Base-by-base conservation (phyloP, 2,888 invertebrate genomes). In the Macrosoma leucophasiata region DNA sequence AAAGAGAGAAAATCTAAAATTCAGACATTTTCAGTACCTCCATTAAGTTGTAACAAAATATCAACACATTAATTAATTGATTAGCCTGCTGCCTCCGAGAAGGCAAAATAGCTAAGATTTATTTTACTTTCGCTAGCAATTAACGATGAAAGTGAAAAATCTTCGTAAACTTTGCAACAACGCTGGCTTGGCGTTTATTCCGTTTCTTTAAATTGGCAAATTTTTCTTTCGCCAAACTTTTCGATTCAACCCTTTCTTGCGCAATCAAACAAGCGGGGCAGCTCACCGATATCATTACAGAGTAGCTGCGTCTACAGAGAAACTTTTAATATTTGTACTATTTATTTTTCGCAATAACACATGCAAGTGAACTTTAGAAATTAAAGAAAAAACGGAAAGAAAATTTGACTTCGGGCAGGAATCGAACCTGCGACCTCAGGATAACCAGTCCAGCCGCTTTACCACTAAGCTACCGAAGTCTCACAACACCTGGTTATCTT, bases 111-210 rank as follows among this genome's bases (percentile, higher is more conserved):
- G 58, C 63, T 45, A 64, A 74, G 78, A 77, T 79, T 79, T 78
- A 79, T 79, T 82, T 78, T 73, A 76, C 77, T 82, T 68, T 76
- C 58, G 52, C 60, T 73, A 69, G 66, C 77, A 84, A 82, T 84
- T 82, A 82, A 74, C 62, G 73, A 67, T 70, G 74, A 73, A 72
- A 82, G 78, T 82, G 82, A 82, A 84, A 84, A 84, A 84, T 82
- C 77, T 77, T 68, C 62, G 60, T 46, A 67, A 77, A 77, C 62
- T 78, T 70, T 48, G 48, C 50, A 52, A 53, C 57, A 55, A 58
- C 59, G 62, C 52, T 60, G 56, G n/a, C 65, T 53, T 60, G 63
- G 56, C 63, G 63, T 58, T 77, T 75, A 76, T 67, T 74, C 65
- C 66, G 61, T 71, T 79, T 75, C 71, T 69, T 72, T 70, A 74